Evolutionary conservation across 2,888 invertebrate species (phyloP).

Genomic region (Rugalucina vietnamica): DNA sequence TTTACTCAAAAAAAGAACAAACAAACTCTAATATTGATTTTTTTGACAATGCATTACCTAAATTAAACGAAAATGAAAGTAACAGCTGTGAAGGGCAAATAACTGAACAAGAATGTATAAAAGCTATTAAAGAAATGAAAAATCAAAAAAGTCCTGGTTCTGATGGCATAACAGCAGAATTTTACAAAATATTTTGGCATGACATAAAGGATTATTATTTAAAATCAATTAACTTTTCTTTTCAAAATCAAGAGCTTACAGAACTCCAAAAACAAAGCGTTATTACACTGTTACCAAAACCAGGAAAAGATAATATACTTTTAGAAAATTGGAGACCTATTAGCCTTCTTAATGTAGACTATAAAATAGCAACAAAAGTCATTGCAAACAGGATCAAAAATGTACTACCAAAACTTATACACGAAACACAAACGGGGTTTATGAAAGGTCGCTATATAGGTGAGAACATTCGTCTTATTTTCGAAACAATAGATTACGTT

Average conservation of each 20-base stretch:
- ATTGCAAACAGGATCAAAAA: slow-evolving; percentile 15
- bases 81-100: background rate
- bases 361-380: slow-evolving; percentile 20
- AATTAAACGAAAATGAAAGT: background rate
- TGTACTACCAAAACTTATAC: background rate
- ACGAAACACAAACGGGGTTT: slow-evolving; percentile 10
- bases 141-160: slow-evolving; percentile 25
- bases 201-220: background rate
- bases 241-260: background rate
- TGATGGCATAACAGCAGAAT: slow-evolving; percentile 19
- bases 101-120: background rate
- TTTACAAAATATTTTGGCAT: slow-evolving; percentile 8
- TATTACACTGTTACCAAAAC: background rate
- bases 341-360: background rate
- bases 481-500: background rate
- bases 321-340: slow-evolving; percentile 10
- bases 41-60: background rate
- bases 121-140: slow-evolving; percentile 8
- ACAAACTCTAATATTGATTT: background rate
- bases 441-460: slow-evolving; percentile 3
- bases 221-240: background rate
- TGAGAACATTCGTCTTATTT: background rate
- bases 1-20: background rate
- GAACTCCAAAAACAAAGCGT: background rate
- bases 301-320: background rate